Evolutionary conservation across 2,797 vertebrate genomes (phyloP).

Genomic region (Xenops minutus): DNA sequence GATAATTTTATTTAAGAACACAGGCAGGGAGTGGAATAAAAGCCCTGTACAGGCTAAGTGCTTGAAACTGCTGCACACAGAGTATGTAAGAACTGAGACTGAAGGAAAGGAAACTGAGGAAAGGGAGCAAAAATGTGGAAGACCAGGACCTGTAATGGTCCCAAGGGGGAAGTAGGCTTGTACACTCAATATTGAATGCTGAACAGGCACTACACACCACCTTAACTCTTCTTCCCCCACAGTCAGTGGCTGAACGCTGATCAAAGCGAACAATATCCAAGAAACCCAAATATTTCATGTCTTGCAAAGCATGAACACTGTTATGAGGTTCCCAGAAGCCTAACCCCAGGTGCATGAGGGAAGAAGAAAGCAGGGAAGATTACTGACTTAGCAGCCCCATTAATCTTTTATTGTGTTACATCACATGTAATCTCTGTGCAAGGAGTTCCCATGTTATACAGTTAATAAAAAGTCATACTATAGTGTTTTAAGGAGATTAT

Average conservation of each 20-base stretch:
- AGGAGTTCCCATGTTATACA: conserved; percentile 2
- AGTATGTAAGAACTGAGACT: not conserved
- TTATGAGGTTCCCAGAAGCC: not conserved
- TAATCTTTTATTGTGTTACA: not conserved
- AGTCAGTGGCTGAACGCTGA: not conserved
- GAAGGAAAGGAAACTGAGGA: not conserved
- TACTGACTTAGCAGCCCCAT: not conserved
- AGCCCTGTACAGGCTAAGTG: not conserved
- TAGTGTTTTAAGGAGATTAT: conserved; percentile 39
- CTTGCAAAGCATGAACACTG: not conserved
- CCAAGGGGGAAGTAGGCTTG: not conserved
- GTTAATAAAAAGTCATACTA: conserved; percentile 22
- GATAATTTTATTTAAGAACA: not conserved
- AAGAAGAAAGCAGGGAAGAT: not conserved
- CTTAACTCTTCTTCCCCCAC: not conserved
- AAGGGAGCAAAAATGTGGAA: not conserved
- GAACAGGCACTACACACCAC: not conserved
- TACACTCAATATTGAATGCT: not conserved
- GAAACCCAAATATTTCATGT: not conserved
- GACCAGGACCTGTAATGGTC: not conserved
- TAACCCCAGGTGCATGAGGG: not conserved
- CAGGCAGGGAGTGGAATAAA: not conserved
- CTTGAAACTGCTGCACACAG: not conserved
- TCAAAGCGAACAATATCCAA: not conserved
- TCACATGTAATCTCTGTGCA: not conserved